phyloP scores from a whole-genome alignment of 2,113 vertebrate genomes.

The Ciconia stormi region DNA sequence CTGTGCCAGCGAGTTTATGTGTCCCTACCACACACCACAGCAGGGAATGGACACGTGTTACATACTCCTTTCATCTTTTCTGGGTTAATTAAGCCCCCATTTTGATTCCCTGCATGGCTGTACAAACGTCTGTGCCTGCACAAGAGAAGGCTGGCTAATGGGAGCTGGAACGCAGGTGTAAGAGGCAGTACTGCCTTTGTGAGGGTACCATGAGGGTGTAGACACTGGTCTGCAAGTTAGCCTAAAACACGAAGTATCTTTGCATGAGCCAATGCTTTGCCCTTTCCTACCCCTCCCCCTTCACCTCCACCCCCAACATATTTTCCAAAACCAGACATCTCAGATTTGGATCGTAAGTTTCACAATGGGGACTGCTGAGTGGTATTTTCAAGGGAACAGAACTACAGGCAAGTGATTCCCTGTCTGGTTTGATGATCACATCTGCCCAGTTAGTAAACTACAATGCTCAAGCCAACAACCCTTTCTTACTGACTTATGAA shows the following conservation, averaged over 20 bases:
- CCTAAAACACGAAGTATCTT: neutral
- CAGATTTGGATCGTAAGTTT: neutral
- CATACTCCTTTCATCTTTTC: neutral
- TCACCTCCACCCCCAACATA: neutral
- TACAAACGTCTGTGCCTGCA: neutral
- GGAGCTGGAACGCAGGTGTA: neutral
- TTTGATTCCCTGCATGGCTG: neutral
- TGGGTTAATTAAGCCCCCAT: neutral
- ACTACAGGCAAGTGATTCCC: neutral
- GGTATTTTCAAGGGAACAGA: neutral
- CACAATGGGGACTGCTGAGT: neutral
- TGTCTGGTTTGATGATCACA: neutral
- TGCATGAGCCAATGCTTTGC: neutral
- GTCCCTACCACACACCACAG: neutral
- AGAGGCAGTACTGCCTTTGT: neutral
- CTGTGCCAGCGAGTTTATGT: neutral
- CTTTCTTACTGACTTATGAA: neutral
- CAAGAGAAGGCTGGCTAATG: neutral
- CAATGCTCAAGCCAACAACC: neutral
- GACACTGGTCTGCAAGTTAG: neutral
- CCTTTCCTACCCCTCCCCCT: neutral
- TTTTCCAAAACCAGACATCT: neutral
- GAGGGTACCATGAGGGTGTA: neutral
- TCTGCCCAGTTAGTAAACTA: neutral
- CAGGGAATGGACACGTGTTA: neutral